Evolutionary conservation across 2,888 invertebrate genomes (phyloP).

Genomic region (Melinaea menophilus): DNA sequence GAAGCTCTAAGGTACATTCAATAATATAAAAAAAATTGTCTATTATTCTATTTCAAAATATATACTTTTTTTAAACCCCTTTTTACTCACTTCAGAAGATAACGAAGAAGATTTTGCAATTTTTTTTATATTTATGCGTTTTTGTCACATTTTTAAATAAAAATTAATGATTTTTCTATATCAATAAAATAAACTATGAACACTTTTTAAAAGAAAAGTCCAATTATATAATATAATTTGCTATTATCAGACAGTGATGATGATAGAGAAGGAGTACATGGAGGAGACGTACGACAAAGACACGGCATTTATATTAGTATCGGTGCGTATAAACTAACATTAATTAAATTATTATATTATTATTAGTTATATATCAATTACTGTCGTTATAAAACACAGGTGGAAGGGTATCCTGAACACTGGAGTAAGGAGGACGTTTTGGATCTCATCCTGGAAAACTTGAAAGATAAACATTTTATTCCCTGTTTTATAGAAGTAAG

Average conservation of each 20-base stretch:
- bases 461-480: constrained; percentile 52
- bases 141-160: not conserved
- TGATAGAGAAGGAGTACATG: constrained; percentile 61
- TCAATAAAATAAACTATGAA: not conserved
- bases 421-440: constrained; percentile 62
- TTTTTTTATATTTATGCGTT: too few species aligned
- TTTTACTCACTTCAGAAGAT: too few species aligned
- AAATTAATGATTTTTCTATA: not conserved
- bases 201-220: too few species aligned
- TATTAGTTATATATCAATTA: too few species aligned
- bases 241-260: constrained; percentile 53
- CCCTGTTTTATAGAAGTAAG: constrained; percentile 64
- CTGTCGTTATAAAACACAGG: constrained; percentile 33
- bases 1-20: constrained; percentile 46
- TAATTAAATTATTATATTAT: not conserved
- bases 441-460: constrained; percentile 52
- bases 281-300: constrained; percentile 51
- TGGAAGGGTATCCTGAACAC: constrained; percentile 51
- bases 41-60: too few species aligned
- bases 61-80: too few species aligned
- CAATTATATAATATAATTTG: constrained; percentile 3
- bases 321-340: constrained; percentile 34
- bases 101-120: too few species aligned
- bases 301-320: constrained; percentile 45
- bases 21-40: too few species aligned